phyloP scores from a whole-genome alignment of 2,888 invertebrate species.

The Epistrophe grossulariae region DNA sequence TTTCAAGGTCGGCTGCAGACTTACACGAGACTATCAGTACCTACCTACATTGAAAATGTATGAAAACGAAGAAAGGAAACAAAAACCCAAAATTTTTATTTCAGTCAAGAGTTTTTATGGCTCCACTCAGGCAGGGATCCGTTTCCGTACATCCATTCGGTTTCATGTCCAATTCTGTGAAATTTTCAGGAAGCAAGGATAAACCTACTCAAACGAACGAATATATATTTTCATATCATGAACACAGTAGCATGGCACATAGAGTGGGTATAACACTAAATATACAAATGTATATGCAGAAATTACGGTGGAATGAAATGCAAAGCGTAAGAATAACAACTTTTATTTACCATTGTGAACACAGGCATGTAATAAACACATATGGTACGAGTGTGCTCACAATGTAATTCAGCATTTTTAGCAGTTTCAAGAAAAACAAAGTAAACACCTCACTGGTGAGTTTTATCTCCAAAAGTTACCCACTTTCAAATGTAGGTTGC shows the following conservation, averaged over 20 bases:
- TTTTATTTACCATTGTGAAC: background rate
- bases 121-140: constrained; percentile 23
- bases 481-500: constrained; percentile 23
- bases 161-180: constrained; percentile 12
- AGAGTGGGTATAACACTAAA: background rate
- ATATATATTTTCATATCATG: background rate
- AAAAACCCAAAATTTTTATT: constrained; percentile 1
- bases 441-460: constrained; percentile 4
- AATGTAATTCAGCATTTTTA: background rate
- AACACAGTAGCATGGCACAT: background rate
- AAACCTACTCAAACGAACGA: background rate
- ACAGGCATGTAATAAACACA: background rate
- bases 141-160: background rate
- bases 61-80: background rate
- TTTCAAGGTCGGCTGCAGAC: constrained; percentile 21
- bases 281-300: background rate
- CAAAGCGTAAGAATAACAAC: constrained; percentile 12
- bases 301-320: background rate
- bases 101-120: constrained; percentile 25
- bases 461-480: constrained; percentile 16
- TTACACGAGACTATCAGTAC: background rate
- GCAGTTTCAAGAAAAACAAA: constrained; percentile 10
- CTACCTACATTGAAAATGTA: background rate
- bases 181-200: constrained; percentile 23
- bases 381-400: background rate